Conservation (phyloP, 2,797 vertebrate species). For the Peromyscus eremicus region DNA sequence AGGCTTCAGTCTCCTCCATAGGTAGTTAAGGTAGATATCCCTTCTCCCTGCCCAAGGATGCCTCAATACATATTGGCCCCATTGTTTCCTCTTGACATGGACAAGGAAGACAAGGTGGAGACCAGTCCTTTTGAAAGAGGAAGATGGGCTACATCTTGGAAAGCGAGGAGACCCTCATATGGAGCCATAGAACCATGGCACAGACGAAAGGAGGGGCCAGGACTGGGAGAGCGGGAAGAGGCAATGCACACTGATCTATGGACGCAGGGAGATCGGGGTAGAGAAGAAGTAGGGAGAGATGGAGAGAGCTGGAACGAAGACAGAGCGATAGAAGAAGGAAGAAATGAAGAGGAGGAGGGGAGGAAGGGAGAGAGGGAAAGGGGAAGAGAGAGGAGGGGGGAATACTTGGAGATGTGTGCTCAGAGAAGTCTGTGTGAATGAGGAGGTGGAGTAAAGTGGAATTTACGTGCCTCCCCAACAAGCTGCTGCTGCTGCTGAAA, state of each 20-base stretch:
- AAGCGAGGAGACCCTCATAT: background rate
- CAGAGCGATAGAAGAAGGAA: fast-evolving
- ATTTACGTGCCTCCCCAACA: background rate
- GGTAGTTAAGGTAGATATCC: background rate
- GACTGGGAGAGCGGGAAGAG: background rate
- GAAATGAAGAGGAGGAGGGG: background rate
- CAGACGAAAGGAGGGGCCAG: background rate
- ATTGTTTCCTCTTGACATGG: background rate
- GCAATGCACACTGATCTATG: background rate
- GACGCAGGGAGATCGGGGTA: too few species aligned
- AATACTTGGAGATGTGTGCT: background rate
- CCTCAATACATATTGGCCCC: background rate
- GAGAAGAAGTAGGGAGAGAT: background rate
- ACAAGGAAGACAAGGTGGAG: background rate
- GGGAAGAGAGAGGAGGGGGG: background rate
- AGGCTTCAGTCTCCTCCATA: background rate
- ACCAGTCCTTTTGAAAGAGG: background rate
- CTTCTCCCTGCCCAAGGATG: background rate
- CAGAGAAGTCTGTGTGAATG: background rate
- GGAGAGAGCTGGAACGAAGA: background rate
- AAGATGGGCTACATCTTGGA: background rate
- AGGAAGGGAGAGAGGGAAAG: background rate
- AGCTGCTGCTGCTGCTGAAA: too few species aligned
- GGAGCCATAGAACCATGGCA: background rate
- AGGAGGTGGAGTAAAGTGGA: background rate